phyloP scores from a whole-genome alignment of 2,113 vertebrate species.

The Xerus inauris region DNA sequence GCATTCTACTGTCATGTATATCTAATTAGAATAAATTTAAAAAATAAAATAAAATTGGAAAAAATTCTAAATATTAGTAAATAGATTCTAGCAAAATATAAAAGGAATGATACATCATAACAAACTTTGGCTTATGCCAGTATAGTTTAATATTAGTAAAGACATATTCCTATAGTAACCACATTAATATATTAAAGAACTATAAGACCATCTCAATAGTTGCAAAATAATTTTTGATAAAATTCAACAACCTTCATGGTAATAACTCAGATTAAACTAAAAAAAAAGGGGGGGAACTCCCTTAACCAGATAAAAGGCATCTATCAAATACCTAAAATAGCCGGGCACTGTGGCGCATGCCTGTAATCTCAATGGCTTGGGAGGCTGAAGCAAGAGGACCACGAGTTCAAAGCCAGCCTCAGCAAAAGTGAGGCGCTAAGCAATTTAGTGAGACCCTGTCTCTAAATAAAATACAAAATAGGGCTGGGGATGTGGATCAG shows the following conservation, averaged over 20 bases:
- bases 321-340: not conserved
- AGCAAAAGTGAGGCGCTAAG: too few relatives aligned
- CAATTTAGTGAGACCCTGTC: too few relatives aligned
- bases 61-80: not conserved
- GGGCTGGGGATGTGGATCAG: too few relatives aligned
- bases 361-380: too few relatives aligned
- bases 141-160: slow-evolving; percentile 5
- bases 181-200: not conserved
- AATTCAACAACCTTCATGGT: not conserved
- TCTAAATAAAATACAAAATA: too few relatives aligned
- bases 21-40: too few relatives aligned
- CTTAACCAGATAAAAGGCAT: not conserved
- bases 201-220: not conserved
- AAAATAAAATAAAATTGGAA: too few relatives aligned
- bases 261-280: not conserved
- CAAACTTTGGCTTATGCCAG: not conserved
- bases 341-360: too few relatives aligned
- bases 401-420: too few relatives aligned
- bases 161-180: not conserved
- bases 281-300: not conserved
- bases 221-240: not conserved
- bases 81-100: not conserved
- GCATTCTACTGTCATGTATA: too few relatives aligned
- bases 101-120: not conserved
- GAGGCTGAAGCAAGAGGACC: too few relatives aligned